Evolutionary conservation across 1,140 invertebrate genomes (phyloP).

Genomic region (Scaptomyza montana): DNA sequence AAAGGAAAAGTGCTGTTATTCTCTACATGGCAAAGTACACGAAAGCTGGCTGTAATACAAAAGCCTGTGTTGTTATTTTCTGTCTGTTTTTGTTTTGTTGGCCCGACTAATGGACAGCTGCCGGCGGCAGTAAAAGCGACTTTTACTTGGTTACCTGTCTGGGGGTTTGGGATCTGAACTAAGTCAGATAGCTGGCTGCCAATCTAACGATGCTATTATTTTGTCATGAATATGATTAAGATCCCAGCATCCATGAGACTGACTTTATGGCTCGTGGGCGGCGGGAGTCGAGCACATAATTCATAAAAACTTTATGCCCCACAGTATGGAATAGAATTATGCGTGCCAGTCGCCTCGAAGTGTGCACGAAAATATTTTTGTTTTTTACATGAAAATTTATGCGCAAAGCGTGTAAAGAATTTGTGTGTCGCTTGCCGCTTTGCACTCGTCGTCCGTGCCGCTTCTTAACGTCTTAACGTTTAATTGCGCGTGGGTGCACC

Average conservation of each 20-base stretch:
- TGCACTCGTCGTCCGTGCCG: too few relatives aligned
- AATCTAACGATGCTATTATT: conserved; percentile 73
- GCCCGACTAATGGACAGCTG: conserved; percentile 56
- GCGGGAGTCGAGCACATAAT: conserved; percentile 24
- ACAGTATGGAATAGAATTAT: conserved; percentile 51
- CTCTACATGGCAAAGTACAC: background rate
- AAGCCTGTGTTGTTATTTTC: conserved; percentile 2
- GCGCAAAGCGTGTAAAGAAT: conserved; percentile 47
- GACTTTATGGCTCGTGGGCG: background rate
- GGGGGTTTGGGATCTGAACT: too few relatives aligned
- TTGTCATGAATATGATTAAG: conserved; percentile 78
- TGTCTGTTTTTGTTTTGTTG: conserved; percentile 10
- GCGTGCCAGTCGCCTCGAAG: conserved; percentile 42
- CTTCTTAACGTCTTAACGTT: conserved; percentile 16
- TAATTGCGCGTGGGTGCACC: conserved; percentile 46
- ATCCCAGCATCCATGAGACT: background rate
- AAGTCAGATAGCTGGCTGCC: conserved; percentile 22
- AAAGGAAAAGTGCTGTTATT: too few relatives aligned
- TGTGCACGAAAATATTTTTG: conserved; percentile 36
- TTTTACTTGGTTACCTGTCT: conserved; percentile 25
- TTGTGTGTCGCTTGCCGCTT: background rate
- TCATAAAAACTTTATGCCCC: conserved; percentile 40
- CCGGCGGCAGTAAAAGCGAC: conserved; percentile 50
- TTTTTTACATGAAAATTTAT: conserved; percentile 51
- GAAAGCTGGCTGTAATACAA: conserved; percentile 22